Base-by-base conservation (phyloP, 2,888 invertebrate genomes). In the Hirtodrosophila trivittata region DNA sequence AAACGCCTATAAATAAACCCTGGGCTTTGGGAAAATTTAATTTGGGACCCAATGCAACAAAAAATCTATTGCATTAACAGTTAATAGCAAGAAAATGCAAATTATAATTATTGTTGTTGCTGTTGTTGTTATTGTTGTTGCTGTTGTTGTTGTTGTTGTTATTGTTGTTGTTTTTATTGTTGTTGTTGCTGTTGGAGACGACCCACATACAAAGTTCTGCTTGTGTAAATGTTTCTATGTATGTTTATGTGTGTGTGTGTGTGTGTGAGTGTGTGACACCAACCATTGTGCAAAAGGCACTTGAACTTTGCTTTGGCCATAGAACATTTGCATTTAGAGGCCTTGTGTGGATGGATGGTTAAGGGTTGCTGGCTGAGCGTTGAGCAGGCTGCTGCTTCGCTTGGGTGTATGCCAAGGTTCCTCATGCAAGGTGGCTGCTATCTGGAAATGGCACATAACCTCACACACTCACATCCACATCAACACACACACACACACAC, bases 231-330 rank as follows among this genome's bases (percentile, higher is more conserved):
- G 25, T n/a, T 14, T 14, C 10, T 5, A 21, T 26, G 2, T 8
- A 1, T 28, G 18, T 41, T 9, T 32, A 12, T 38, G 13, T 14
- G 12, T 56, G 35, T 41, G 47, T 37, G 43, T 35, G 33, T 35
- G 14, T 41, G 28, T 30, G 39, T 37, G 32, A 33, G 26, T 47
- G 16, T 54, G 38, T 26, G 33, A 38, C 43, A 39, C 39, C 56
- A 62, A 66, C 45, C 68, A 69, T 73, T 80, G 57, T 64, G 26
- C 37, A 51, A 77, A 81, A 82, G 78, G 75, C 82, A 82, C 80
- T 82, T 82, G 77, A 80, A 78, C 80, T 80, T 80, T 82, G 72
- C 65, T 51, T 63, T 51, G 54, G 58, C 55, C 69, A 64, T 25
- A 62, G 18, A 49, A 62, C 67, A 75, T 66, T 66, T 60, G 39